These are phyloP conservation scores for Tinea pellionella DNA, from an alignment of 2,888 invertebrate species.

Conservation along the genomic window DNA sequence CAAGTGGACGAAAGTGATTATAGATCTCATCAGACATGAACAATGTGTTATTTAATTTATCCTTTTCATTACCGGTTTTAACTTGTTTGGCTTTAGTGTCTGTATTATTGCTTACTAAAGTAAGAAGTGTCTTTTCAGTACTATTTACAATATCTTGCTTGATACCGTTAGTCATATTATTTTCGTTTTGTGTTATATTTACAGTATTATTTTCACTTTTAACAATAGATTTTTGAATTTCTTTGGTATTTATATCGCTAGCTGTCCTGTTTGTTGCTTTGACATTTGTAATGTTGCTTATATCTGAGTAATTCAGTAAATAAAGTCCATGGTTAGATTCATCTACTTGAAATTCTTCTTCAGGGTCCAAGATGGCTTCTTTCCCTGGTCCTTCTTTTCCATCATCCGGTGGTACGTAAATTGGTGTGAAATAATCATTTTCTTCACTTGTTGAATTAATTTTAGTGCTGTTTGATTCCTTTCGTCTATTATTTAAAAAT, in stretches of 20 bases:
- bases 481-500: conserved; percentile 50
- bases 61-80: conserved; percentile 47
- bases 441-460: conserved; percentile 28
- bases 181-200: conserved; percentile 30
- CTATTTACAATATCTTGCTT: conserved; percentile 21
- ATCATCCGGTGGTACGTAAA: conserved; percentile 55
- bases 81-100: conserved; percentile 35
- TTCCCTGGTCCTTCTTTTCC: conserved; percentile 52
- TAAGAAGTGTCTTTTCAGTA: conserved; percentile 18
- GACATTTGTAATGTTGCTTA: conserved; percentile 47
- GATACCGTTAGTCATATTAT: not conserved
- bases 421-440: conserved; percentile 26
- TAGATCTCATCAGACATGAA: conserved; percentile 73
- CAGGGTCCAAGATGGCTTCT: conserved; percentile 57
- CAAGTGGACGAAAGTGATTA: conserved; percentile 73
- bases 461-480: conserved; percentile 36
- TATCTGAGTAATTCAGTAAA: conserved; percentile 60
- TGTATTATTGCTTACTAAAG: conserved; percentile 34
- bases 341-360: conserved; percentile 66
- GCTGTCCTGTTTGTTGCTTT: conserved; percentile 35
- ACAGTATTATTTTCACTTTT: conserved; percentile 23
- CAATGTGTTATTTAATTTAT: conserved; percentile 62
- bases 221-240: conserved; percentile 21
- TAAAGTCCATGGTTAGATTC: conserved; percentile 65
- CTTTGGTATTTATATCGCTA: conserved; percentile 27